Percentiles rank a stretch among this genome's conserved stretches.
phyloP scores from a whole-genome alignment of 2,113 vertebrate genomes.

The Empidonax traillii region DNA sequence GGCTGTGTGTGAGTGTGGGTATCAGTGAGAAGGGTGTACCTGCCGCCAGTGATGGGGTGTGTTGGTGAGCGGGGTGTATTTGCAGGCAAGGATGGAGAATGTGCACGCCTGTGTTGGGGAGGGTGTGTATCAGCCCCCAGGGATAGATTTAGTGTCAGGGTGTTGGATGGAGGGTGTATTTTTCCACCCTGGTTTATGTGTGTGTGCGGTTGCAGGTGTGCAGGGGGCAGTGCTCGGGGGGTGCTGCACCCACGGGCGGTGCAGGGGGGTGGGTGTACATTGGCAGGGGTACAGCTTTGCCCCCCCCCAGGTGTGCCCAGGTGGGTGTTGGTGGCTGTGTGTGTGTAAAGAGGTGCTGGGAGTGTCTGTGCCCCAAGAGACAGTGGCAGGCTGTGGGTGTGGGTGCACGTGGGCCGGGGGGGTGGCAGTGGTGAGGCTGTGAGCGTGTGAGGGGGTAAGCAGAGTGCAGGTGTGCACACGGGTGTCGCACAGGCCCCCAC shows the following conservation, averaged over 20 bases:
- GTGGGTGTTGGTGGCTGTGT: not conserved
- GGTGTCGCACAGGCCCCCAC: not conserved
- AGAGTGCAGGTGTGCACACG: rapidly evolving
- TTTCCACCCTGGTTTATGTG: not conserved
- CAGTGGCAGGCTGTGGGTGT: not conserved
- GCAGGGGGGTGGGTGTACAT: not conserved
- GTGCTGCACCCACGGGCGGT: not conserved
- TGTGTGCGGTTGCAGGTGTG: not conserved
- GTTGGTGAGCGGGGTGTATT: not conserved
- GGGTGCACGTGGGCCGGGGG: not conserved
- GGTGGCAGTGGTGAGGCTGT: not conserved
- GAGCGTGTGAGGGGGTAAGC: not conserved
- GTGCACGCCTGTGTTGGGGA: not conserved
- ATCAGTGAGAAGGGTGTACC: not conserved
- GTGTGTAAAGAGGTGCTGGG: not conserved
- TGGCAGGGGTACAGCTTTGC: rapidly evolving
- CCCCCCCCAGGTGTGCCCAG: not conserved
- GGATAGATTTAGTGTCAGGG: not conserved
- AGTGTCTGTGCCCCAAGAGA: not conserved
- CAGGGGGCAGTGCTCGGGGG: rapidly evolving
- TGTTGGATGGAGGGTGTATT: not conserved
- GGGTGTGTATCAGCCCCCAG: not conserved
- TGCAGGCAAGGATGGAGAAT: not conserved
- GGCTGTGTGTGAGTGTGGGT: not conserved
- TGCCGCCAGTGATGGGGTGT: not conserved